Evolutionary conservation across 2,888 invertebrate species (phyloP), one percentile per base, ranked within the genome.

Genomic region (Griposia aprilina): DNA sequence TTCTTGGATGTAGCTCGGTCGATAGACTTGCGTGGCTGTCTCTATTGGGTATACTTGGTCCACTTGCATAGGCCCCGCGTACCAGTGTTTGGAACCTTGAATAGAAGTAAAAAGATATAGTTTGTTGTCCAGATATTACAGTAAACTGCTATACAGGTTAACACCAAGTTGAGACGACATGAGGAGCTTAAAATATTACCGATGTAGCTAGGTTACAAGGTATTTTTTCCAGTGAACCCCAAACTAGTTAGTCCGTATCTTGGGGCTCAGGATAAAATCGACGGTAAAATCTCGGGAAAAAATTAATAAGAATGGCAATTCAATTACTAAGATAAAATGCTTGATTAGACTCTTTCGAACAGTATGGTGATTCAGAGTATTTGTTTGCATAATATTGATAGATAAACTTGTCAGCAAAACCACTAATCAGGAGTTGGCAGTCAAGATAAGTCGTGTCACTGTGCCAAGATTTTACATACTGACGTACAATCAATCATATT

Each of bases 41-140:
- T 98, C 97, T 26, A 98, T 94, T 0, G 98, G 98, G 96, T 97
- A 98, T 5, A 96, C 87, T 89, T 98, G 98, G 62, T 96, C 88
- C 0, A 96, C 92, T 81, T 97, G 95, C 95, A 98, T 97, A 0
- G 98, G 97, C 0, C 98, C 98, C 0, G 97, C 98, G 88, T 97
- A 98, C 98, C 98, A 98, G 84, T 98, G 97, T 15, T 95, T 94
- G 10, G 90, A 83, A 74, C 95, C 96, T 95, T 78, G 11, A 91
- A 92, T 13, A 23, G 11, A 11, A 62, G 23, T 62, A 23, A 23
- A 36, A 36, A 62, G n/a, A n/a, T n/a, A 36, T 62, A 23, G 36
- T 20, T 20, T 36, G 20, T 23, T 11, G 20, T 2, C 36, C 1
- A 36, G 20, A 5, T 23, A 62, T 11, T 59, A 15, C 0, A 59